These are phyloP conservation scores for Penaeus indicus DNA, from an alignment of 1,140 invertebrate genomes.

Conservation along the genomic window DNA sequence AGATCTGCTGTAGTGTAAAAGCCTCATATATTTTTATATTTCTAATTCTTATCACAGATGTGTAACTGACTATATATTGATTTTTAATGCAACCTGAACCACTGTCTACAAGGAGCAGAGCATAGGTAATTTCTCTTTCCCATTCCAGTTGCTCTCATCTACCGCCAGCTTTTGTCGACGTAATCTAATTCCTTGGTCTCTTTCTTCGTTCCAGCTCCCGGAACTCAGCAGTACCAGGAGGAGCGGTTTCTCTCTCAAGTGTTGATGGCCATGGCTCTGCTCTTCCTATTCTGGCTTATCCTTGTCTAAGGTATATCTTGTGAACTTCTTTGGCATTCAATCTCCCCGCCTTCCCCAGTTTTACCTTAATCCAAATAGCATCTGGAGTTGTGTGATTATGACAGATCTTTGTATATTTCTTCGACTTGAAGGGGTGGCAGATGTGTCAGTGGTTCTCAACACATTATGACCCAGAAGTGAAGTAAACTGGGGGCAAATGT, in stretches of 20 bases:
- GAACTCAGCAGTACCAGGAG: constrained; percentile 88
- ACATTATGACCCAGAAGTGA: too few relatives aligned
- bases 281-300: constrained; percentile 93
- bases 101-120: neutral
- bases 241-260: constrained; percentile 94
- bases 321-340: neutral
- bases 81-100: too few relatives aligned
- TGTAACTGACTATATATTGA: too few relatives aligned
- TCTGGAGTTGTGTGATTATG: too few relatives aligned
- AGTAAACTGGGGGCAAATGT: too few relatives aligned
- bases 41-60: too few relatives aligned
- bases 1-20: too few relatives aligned
- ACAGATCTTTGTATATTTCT: too few relatives aligned
- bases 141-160: neutral
- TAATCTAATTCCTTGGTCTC: neutral
- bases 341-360: neutral
- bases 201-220: constrained; percentile 72
- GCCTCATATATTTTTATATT: too few relatives aligned
- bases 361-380: too few relatives aligned
- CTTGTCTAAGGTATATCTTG: constrained; percentile 78
- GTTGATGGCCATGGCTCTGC: constrained; percentile 91
- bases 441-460: too few relatives aligned
- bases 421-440: too few relatives aligned
- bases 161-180: neutral
- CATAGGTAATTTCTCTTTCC: constrained; percentile 2